Conservation (phyloP, 2,797 vertebrate genomes). For the Enteromius radiatus region DNA sequence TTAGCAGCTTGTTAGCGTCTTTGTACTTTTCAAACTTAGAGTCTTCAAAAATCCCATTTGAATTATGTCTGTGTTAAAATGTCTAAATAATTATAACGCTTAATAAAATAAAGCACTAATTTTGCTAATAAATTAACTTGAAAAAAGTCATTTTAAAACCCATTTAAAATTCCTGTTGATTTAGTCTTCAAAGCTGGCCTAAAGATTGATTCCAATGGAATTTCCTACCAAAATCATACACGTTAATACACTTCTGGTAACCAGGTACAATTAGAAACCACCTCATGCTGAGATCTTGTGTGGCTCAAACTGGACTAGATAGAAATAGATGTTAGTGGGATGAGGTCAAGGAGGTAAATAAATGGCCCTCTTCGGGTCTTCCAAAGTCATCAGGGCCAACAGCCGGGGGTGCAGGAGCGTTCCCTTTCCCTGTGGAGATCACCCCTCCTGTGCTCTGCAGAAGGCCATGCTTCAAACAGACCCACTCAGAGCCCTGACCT, state of each 20-base stretch:
- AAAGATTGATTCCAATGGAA: not conserved
- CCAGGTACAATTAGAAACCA: conserved; percentile 47
- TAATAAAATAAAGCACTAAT: not conserved
- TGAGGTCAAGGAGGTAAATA: conserved; percentile 72
- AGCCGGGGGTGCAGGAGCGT: conserved; percentile 63
- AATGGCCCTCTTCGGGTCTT: conserved; percentile 67
- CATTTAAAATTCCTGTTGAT: not conserved
- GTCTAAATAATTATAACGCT: not conserved
- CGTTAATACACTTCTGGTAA: not conserved
- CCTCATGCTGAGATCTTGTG: conserved; percentile 13
- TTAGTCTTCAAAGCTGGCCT: not conserved
- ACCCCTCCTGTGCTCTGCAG: conserved; percentile 68
- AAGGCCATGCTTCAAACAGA: conserved; percentile 76
- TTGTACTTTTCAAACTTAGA: not conserved
- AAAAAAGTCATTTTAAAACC: not conserved
- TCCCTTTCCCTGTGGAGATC: conserved; percentile 56
- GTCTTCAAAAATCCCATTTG: not conserved
- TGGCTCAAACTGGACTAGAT: conserved; percentile 40
- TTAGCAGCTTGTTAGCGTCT: not conserved
- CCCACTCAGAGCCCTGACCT: conserved; percentile 76
- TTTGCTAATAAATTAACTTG: not conserved
- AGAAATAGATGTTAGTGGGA: conserved; percentile 64
- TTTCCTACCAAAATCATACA: not conserved
- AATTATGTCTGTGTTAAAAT: not conserved
- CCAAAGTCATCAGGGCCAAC: conserved; percentile 75